Conservation (phyloP, 1,140 invertebrate species). For the Tetraneura akinire region DNA sequence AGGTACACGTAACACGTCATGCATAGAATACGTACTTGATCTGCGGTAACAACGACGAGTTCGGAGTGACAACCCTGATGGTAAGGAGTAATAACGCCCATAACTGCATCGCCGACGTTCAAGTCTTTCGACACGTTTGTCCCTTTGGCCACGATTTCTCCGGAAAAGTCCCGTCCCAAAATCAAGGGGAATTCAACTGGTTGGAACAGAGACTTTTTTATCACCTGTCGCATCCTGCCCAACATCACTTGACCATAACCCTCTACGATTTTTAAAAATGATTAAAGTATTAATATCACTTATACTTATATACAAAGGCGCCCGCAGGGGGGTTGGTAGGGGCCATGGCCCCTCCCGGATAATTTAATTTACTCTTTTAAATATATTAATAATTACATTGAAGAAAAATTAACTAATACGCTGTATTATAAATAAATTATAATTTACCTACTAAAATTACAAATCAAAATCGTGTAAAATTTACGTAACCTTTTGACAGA, state of each 20-base stretch:
- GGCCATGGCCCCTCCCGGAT: too few relatives aligned
- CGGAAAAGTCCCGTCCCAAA: conserved; percentile 83
- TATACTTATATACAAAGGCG: too few relatives aligned
- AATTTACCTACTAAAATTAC: too few relatives aligned
- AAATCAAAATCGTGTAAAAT: too few relatives aligned
- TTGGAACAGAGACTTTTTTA: conserved; percentile 53
- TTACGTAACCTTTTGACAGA: too few relatives aligned
- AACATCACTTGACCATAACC: conserved; percentile 76
- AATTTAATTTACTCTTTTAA: too few relatives aligned
- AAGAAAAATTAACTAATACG: too few relatives aligned
- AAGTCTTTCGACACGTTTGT: conserved; percentile 62
- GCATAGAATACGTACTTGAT: conserved; percentile 66
- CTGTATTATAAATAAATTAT: too few relatives aligned
- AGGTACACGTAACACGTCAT: too few relatives aligned
- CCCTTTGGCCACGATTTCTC: conserved; percentile 74
- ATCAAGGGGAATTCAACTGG: conserved; percentile 79
- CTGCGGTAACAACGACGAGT: conserved; percentile 67
- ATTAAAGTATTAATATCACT: too few relatives aligned
- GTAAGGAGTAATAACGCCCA: conserved; percentile 74
- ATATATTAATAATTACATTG: too few relatives aligned
- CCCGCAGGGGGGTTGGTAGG: too few relatives aligned
- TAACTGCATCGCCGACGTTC: conserved; percentile 76
- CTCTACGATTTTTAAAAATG: conserved; percentile 60
- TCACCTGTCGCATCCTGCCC: conserved; percentile 65
- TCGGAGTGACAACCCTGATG: conserved; percentile 75